These are phyloP conservation scores for Dysidea cf. avara DNA, from an alignment of 37 sponge, comb jelly and placozoan species.

Conservation along the genomic window DNA sequence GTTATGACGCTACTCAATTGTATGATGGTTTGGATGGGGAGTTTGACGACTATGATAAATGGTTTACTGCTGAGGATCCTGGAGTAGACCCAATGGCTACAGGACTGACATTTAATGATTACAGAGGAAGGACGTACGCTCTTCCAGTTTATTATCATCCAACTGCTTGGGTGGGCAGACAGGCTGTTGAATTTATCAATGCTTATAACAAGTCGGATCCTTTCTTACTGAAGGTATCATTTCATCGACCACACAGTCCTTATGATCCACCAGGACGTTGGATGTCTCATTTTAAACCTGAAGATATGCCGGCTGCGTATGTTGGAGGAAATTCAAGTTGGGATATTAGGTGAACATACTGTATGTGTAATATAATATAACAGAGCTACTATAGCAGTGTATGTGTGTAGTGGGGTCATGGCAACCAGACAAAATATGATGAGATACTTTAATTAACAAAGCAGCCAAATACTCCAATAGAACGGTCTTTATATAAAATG, in stretches of 20 bases:
- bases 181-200: constrained; percentile 42
- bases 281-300: constrained; percentile 39
- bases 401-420: background rate
- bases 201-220: constrained; percentile 54
- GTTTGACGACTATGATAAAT: constrained; percentile 67
- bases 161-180: constrained; percentile 69
- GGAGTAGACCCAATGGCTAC: constrained; percentile 68
- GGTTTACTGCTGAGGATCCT: constrained; percentile 42
- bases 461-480: too few species aligned
- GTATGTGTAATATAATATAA: background rate
- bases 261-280: constrained; percentile 67
- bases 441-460: too few species aligned
- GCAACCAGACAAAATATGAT: too few species aligned
- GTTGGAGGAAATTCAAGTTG: constrained; percentile 24
- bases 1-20: constrained; percentile 49
- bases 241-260: constrained; percentile 79
- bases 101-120: constrained; percentile 66
- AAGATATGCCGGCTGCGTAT: constrained; percentile 43
- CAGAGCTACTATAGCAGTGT: background rate
- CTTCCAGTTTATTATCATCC: constrained; percentile 74
- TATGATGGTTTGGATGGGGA: constrained; percentile 61
- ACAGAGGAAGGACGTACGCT: constrained; percentile 54
- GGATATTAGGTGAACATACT: constrained; percentile 11
- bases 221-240: constrained; percentile 68
- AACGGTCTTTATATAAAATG: too few species aligned